These are phyloP conservation scores for Tortricodes alternella DNA, from an alignment of 2,888 invertebrate genomes.

Conservation along the genomic window DNA sequence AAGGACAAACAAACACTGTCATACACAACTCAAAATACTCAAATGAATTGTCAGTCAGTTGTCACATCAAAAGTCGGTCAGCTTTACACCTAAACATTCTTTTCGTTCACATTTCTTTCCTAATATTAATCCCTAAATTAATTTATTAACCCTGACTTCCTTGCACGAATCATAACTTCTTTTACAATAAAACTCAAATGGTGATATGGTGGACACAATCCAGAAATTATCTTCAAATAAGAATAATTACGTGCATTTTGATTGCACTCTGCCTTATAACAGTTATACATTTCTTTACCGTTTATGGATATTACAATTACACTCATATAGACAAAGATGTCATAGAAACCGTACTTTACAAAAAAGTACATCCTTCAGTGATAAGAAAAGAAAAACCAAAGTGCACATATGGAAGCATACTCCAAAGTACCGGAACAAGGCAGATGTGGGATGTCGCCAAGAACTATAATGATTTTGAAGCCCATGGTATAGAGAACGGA, in stretches of 20 bases:
- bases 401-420: constrained; percentile 60
- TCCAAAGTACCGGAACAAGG: constrained; percentile 46
- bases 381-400: constrained; percentile 42
- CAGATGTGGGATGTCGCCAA: constrained; percentile 48
- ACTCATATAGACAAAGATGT: constrained; percentile 47
- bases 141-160: too few species aligned
- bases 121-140: too few species aligned
- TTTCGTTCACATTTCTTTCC: too few species aligned
- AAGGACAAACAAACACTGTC: too few species aligned
- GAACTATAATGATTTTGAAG: constrained; percentile 46
- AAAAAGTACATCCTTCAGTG: constrained; percentile 44
- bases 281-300: constrained; percentile 48
- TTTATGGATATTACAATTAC: constrained; percentile 55
- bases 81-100: too few species aligned
- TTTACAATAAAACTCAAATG: constrained; percentile 45
- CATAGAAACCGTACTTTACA: constrained; percentile 48
- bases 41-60: too few species aligned
- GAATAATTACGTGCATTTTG: constrained; percentile 46
- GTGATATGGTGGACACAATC: constrained; percentile 48
- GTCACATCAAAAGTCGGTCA: too few species aligned
- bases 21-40: too few species aligned
- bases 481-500: constrained; percentile 39
- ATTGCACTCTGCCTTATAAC: constrained; percentile 45
- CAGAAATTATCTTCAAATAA: constrained; percentile 49
- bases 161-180: too few species aligned